phyloP scores from a whole-genome alignment of 2,113 vertebrate species.

The Ovis aries region DNA sequence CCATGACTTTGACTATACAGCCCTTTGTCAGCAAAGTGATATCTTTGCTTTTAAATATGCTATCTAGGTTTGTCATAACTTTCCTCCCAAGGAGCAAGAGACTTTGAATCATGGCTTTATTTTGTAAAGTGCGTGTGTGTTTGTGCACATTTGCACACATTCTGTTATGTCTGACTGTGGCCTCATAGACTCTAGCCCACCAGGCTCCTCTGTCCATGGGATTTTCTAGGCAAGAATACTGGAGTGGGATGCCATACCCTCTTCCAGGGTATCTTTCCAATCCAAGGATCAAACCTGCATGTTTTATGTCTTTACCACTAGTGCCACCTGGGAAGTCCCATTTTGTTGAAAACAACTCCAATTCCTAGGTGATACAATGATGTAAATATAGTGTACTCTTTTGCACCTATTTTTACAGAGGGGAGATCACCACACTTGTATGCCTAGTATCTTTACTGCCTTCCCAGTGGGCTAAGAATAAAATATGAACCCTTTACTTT shows the following conservation, averaged over 20 bases:
- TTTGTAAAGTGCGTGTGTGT: background rate
- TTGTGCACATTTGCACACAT: background rate
- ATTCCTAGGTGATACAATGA: background rate
- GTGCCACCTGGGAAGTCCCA: background rate
- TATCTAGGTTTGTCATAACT: background rate
- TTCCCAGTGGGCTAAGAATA: background rate
- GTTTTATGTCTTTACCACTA: background rate
- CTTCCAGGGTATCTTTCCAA: background rate
- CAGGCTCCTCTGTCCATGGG: background rate
- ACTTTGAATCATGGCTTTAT: background rate
- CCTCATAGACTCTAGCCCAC: background rate
- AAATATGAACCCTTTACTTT: background rate
- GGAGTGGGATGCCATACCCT: background rate
- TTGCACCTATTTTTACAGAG: background rate
- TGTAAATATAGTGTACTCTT: background rate
- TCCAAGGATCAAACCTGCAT: background rate
- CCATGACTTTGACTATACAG: background rate
- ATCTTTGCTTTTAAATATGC: background rate
- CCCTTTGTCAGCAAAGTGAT: background rate
- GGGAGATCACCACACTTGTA: background rate
- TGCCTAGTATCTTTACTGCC: background rate
- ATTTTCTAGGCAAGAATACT: background rate
- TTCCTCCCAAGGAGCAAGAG: background rate
- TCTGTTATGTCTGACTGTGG: background rate
- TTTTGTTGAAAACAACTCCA: background rate